Conservation (phyloP, 2,888 invertebrate genomes). For the Tenodera sinensis region DNA sequence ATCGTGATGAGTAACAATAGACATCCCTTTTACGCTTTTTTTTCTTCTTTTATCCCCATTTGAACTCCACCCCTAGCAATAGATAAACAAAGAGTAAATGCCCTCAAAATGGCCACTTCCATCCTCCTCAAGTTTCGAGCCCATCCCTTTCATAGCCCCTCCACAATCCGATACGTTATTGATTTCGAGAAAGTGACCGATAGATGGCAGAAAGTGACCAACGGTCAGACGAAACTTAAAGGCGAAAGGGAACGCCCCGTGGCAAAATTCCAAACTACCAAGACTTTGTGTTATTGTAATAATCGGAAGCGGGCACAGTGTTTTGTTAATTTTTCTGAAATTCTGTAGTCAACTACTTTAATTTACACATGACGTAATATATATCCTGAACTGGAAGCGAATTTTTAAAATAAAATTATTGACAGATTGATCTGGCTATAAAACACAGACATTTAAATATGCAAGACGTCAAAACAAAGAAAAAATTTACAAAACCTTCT, state of each 20-base stretch:
- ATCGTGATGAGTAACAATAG: not conserved
- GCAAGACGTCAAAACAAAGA: too few relatives aligned
- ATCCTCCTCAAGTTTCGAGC: not conserved
- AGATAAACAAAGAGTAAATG: not conserved
- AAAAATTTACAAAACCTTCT: too few relatives aligned
- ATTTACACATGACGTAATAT: too few relatives aligned
- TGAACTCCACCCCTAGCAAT: not conserved
- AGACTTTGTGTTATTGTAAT: not conserved
- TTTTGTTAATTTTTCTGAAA: too few relatives aligned
- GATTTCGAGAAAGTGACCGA: constrained; percentile 18
- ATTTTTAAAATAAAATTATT: too few relatives aligned
- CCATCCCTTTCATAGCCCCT: not conserved
- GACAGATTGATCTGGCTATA: too few relatives aligned
- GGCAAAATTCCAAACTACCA: not conserved
- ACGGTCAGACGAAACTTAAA: not conserved
- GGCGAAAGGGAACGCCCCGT: not conserved
- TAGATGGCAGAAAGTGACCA: constrained; percentile 23
- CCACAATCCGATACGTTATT: constrained; percentile 14
- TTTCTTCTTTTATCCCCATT: not conserved
- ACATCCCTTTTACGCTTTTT: not conserved
- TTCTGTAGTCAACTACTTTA: too few relatives aligned
- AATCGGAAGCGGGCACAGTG: too few relatives aligned
- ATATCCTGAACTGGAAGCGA: too few relatives aligned
- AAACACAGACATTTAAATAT: too few relatives aligned
- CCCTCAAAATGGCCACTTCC: not conserved